Evolutionary conservation across 2,797 vertebrate genomes (phyloP), one percentile per base, ranked within the genome.

Genomic region (Heliangelus exortis): DNA sequence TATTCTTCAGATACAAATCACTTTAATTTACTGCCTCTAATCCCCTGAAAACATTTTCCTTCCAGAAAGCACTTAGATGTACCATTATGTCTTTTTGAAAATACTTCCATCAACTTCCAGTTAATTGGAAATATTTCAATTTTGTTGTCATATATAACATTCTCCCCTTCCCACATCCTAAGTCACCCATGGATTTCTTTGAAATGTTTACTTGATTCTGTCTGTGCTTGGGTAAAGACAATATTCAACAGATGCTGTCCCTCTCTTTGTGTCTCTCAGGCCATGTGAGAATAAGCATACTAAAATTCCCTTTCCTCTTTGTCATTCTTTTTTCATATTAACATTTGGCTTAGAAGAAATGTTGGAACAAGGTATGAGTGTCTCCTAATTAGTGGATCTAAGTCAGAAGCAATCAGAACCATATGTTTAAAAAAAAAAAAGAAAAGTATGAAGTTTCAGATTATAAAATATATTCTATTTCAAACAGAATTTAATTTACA

Each of bases 391-490:
- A 76, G 55, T 8, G 26, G 26, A 67, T 29, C 14, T 62, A 72
- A 73, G 50, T 57, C 33, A 82, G 43, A 81, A 16, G 7, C 26
- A 57, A 57, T 82, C 19, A 62, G 29, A 89, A 3, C 8, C 14
- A 28, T 1, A 1, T 17, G 4, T 34, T 8, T 36, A 83, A 22
- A 45, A 45, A 50, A 57, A 57, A 17, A 43, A n/a, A 13, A 43
- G 23, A 57, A 1, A 58, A 29, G 2, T 9, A 57, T 26, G 29
- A 39, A 0, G 1, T 55, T 54, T 87, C 23, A 2, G 2, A 26
- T 83, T 43, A 65, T 50, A 55, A 76, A 51, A 74, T 61, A 39
- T 28, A 47, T 5, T 61, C 16, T 41, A 3, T 67, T 34, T 57
- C 39, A 75, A 74, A 71, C 2, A n/a, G 29, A 69, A 59, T 55